phyloP scores from a whole-genome alignment of 2,113 vertebrate genomes.

The Caranx ignobilis region DNA sequence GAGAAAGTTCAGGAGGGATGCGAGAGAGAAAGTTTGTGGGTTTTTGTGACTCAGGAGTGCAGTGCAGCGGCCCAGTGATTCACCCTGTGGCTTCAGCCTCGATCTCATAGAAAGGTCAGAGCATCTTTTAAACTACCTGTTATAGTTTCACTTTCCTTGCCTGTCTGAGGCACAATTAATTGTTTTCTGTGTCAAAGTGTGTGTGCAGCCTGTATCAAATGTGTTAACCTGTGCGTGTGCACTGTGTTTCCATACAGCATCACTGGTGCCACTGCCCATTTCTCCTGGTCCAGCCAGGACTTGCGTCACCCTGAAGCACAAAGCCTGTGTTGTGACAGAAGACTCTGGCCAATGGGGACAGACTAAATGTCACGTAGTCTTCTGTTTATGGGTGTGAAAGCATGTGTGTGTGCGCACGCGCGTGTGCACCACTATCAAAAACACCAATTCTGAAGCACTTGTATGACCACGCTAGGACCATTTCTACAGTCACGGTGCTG shows the following conservation, averaged over 20 bases:
- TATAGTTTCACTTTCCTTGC: slow-evolving; percentile 7
- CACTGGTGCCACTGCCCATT: slow-evolving; percentile 18
- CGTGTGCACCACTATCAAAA: slow-evolving; percentile 24
- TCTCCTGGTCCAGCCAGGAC: slow-evolving; percentile 37
- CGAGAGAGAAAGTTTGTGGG: slow-evolving; percentile 50
- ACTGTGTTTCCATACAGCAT: slow-evolving; percentile 16
- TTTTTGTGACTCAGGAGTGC: slow-evolving; percentile 44
- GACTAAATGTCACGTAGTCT: slow-evolving; percentile 54
- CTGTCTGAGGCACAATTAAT: slow-evolving; percentile 5
- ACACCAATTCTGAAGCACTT: slow-evolving; percentile 20
- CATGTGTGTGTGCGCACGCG: neutral
- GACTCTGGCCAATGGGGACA: slow-evolving; percentile 31
- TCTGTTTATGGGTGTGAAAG: slow-evolving; percentile 43
- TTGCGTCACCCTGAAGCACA: slow-evolving; percentile 44
- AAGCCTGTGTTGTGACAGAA: slow-evolving; percentile 23
- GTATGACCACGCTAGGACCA: slow-evolving; percentile 13
- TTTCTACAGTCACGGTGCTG: slow-evolving; percentile 19
- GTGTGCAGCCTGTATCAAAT: neutral
- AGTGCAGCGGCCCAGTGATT: slow-evolving; percentile 34
- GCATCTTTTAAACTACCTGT: slow-evolving; percentile 46
- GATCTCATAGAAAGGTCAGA: slow-evolving; percentile 62
- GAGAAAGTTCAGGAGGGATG: slow-evolving; percentile 24
- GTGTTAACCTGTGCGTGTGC: neutral
- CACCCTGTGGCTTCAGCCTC: slow-evolving; percentile 40
- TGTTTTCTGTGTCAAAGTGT: slow-evolving; percentile 9